These are phyloP conservation scores for Liopterus haemorrhoidalis DNA, from an alignment of 2,888 invertebrate genomes.

Conservation along the genomic window DNA sequence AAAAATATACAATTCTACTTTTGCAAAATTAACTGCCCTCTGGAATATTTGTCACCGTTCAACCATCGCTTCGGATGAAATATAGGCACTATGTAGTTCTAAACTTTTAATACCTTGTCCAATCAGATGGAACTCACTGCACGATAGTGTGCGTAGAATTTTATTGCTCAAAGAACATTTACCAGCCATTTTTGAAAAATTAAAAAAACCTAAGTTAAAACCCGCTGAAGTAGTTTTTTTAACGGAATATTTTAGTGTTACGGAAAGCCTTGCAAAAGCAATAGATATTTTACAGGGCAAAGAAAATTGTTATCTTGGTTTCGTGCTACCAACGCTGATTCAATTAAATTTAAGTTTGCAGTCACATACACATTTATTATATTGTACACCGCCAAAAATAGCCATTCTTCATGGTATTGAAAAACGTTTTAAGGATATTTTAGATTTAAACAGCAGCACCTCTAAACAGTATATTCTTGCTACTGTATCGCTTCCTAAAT, in stretches of 20 bases:
- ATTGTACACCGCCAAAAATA: constrained; percentile 1
- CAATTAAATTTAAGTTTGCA: constrained; percentile 5
- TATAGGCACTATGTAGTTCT: constrained; percentile 6
- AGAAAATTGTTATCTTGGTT: constrained; percentile 7
- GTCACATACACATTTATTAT: neutral
- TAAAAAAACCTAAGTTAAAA: constrained; percentile 2
- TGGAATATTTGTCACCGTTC: constrained; percentile 10
- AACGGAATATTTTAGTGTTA: constrained; percentile 1
- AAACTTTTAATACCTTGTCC: constrained; percentile 9
- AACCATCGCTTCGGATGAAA: constrained; percentile 7
- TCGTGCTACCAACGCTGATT: constrained; percentile 7
- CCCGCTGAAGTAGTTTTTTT: constrained; percentile 5
- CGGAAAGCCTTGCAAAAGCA: constrained; percentile 2
- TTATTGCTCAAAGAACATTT: constrained; percentile 3
- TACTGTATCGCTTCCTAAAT: constrained; percentile 4
- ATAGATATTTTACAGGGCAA: constrained; percentile 16
- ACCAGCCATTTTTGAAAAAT: neutral
- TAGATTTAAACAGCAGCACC: constrained; percentile 5
- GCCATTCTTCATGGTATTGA: neutral
- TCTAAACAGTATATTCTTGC: constrained; percentile 3
- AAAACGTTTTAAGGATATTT: constrained; percentile 1
- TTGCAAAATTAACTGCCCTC: constrained; percentile 8
- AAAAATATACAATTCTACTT: constrained; percentile 8
- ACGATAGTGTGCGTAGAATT: constrained; percentile 4
- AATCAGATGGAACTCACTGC: constrained; percentile 12